Percentiles rank a stretch among this genome's conserved stretches.
phyloP scores from a whole-genome alignment of 2,888 invertebrate species.

The Homarus gammarus region DNA sequence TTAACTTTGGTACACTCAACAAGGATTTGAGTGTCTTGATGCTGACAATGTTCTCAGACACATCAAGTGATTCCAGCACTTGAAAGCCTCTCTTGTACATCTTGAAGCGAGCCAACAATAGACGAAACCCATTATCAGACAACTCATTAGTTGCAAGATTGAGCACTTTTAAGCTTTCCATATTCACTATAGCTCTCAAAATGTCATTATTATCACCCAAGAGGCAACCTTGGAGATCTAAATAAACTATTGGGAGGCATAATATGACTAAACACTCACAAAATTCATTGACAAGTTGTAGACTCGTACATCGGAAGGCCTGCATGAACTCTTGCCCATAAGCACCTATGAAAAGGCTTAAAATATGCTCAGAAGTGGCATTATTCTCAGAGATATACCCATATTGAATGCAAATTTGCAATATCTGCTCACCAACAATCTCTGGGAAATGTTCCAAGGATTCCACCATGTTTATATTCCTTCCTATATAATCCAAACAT shows the following conservation, averaged over 20 bases:
- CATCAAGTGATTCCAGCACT: conserved; percentile 38
- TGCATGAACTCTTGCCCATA: conserved; percentile 51
- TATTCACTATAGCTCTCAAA: conserved; percentile 40
- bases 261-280: conserved; percentile 50
- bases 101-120: conserved; percentile 50
- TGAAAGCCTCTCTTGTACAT: conserved; percentile 65
- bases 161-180: conserved; percentile 58
- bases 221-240: conserved; percentile 58
- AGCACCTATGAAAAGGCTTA: conserved; percentile 61
- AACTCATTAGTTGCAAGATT: conserved; percentile 57
- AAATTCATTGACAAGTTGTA: conserved; percentile 45
- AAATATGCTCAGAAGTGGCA: not conserved
- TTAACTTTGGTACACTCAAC: conserved; percentile 26
- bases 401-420: conserved; percentile 14
- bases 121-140: conserved; percentile 63
- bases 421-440: conserved; percentile 59
- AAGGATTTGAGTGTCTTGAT: conserved; percentile 30
- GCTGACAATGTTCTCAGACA: conserved; percentile 48
- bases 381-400: conserved; percentile 32
- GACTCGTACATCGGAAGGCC: conserved; percentile 6
- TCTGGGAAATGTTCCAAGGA: conserved; percentile 58
- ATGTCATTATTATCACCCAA: conserved; percentile 55
- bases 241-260: conserved; percentile 50
- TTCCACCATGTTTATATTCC: conserved; percentile 57
- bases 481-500: conserved; percentile 52